Conservation (phyloP, 1,140 invertebrate genomes). For the Camponotus vicinus region DNA sequence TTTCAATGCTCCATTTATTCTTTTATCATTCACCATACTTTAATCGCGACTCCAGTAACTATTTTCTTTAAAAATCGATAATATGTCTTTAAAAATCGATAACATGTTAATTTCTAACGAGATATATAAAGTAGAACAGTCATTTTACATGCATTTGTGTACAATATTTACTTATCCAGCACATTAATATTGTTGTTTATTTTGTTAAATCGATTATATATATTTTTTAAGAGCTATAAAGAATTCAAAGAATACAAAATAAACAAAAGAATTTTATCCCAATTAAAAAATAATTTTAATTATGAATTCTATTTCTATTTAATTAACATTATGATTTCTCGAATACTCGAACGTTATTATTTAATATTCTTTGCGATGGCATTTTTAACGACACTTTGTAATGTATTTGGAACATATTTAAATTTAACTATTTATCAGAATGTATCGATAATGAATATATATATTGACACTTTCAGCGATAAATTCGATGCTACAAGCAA, state of each 20-base stretch:
- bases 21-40: slow-evolving; percentile 15
- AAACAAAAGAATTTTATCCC: not conserved
- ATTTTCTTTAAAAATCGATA: slow-evolving; percentile 26
- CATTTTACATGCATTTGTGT: slow-evolving; percentile 16
- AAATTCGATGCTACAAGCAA: slow-evolving; percentile 1
- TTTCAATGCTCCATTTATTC: not conserved
- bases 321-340: not conserved
- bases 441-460: not conserved
- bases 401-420: not conserved
- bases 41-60: not conserved
- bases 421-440: not conserved
- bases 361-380: not conserved
- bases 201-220: not conserved
- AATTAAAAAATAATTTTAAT: not conserved
- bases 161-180: slow-evolving; percentile 5
- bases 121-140: not conserved
- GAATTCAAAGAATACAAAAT: not conserved
- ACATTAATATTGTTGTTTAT: slow-evolving; percentile 26
- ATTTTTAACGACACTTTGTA: not conserved
- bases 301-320: not conserved
- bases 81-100: slow-evolving; percentile 24
- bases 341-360: not conserved
- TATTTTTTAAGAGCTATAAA: not conserved
- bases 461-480: not conserved
- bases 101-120: slow-evolving; percentile 39